Percentiles rank a stretch among this genome's conserved stretches.
Evolutionary conservation across 2,113 vertebrate species (phyloP).

Genomic region (Datnioides undecimradiatus): DNA sequence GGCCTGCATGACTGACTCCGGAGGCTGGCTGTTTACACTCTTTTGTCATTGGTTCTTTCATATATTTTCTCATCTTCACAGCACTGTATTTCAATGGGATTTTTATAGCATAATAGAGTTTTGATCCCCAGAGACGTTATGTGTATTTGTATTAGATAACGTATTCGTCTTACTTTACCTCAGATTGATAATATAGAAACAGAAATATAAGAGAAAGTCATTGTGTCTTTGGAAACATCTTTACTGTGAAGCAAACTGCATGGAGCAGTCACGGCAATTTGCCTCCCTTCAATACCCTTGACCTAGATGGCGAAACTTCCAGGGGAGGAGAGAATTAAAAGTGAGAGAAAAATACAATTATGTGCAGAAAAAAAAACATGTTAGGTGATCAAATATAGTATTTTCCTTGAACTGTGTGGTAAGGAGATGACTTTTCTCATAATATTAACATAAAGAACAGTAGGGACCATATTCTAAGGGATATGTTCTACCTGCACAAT

Average conservation of each 20-base stretch:
- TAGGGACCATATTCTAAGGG: conserved; percentile 53
- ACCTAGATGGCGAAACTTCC: conserved; percentile 82
- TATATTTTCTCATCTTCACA: conserved; percentile 40
- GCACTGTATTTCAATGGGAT: conserved; percentile 29
- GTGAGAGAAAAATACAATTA: conserved; percentile 77
- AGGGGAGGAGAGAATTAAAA: conserved; percentile 81
- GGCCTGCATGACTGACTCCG: conserved; percentile 49
- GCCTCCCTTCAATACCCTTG: conserved; percentile 79
- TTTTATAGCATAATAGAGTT: conserved; percentile 28
- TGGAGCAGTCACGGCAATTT: conserved; percentile 65
- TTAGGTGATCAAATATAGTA: conserved; percentile 82
- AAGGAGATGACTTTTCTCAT: conserved; percentile 68
- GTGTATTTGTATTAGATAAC: conserved; percentile 39
- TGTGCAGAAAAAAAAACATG: conserved; percentile 44
- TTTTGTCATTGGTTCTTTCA: conserved; percentile 55
- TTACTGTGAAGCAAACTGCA: conserved; percentile 44
- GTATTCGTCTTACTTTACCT: conserved; percentile 36
- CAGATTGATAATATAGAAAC: conserved; percentile 32
- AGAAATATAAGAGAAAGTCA: conserved; percentile 66
- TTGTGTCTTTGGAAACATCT: conserved; percentile 66
- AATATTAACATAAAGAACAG: conserved; percentile 70
- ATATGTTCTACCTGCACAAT: conserved; percentile 49
- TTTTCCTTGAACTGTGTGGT: conserved; percentile 84
- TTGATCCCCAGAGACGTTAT: conserved; percentile 43
- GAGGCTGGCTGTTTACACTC: conserved; percentile 61